phyloP scores from a whole-genome alignment of 2,797 vertebrate species.

The Rhynchotus rufescens region DNA sequence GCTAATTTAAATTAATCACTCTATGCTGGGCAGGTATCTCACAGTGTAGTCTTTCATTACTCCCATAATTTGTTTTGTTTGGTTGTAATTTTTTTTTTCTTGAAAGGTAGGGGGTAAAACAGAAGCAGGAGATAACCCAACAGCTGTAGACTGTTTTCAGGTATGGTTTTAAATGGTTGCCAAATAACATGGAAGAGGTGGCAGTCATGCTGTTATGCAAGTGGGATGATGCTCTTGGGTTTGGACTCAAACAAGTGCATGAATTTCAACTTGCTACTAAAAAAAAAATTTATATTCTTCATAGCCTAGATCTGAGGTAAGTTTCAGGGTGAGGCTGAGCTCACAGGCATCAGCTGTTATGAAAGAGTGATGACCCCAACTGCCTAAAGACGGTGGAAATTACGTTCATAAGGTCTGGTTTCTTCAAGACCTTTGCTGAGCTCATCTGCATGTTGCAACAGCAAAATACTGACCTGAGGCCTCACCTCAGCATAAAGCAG shows the following conservation, averaged over 20 bases:
- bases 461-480: neutral
- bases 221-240: neutral
- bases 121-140: neutral
- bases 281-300: neutral
- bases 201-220: neutral
- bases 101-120: neutral
- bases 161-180: neutral
- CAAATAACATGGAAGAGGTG: neutral
- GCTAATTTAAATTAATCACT: slow-evolving; percentile 63
- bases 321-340: slow-evolving; percentile 9
- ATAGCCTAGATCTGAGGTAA: neutral
- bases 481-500: neutral
- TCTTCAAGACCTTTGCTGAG: slow-evolving; percentile 30
- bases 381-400: neutral
- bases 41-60: slow-evolving; percentile 20
- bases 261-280: neutral
- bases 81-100: neutral
- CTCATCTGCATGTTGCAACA: slow-evolving; percentile 17
- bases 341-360: neutral
- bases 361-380: slow-evolving; percentile 21
- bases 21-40: slow-evolving; percentile 28
- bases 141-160: neutral
- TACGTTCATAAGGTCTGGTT: slow-evolving; percentile 14
- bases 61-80: slow-evolving; percentile 5
- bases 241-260: neutral